Evolutionary conservation across 2,113 vertebrate species (phyloP).

Genomic region (Periophthalmodon schlosseri): DNA sequence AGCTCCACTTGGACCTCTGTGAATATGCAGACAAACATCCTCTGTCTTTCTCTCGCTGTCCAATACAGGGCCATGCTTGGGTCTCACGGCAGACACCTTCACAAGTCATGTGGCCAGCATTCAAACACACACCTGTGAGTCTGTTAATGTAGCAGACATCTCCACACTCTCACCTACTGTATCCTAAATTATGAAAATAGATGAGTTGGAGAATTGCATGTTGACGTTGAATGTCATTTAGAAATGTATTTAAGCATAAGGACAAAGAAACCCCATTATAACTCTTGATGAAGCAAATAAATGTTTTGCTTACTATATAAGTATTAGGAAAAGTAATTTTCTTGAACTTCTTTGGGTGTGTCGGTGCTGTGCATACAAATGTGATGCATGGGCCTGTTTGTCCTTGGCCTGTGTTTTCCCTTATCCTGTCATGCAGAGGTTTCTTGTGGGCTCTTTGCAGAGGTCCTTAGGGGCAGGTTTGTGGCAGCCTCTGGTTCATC

Average conservation of each 20-base stretch:
- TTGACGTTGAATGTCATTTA: slow-evolving; percentile 54
- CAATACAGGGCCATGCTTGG: neutral
- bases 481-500: slow-evolving; percentile 53
- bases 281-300: no score
- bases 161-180: slow-evolving; percentile 53
- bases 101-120: slow-evolving; percentile 24
- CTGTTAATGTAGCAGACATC: slow-evolving; percentile 16
- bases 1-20: slow-evolving; percentile 41
- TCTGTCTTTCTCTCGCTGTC: slow-evolving; percentile 30
- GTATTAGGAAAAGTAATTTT: neutral
- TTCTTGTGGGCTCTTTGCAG: slow-evolving; percentile 57
- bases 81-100: slow-evolving; percentile 30
- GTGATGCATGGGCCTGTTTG: slow-evolving; percentile 20
- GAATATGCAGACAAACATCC: slow-evolving; percentile 41
- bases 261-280: slow-evolving; percentile 19
- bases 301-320: no score
- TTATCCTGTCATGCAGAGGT: slow-evolving; percentile 52
- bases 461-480: slow-evolving; percentile 61
- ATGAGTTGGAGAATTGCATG: slow-evolving; percentile 57
- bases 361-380: neutral
- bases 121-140: slow-evolving; percentile 13
- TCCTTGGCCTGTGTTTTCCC: slow-evolving; percentile 54
- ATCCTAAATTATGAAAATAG: slow-evolving; percentile 54
- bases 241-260: slow-evolving; percentile 54
- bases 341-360: neutral